A percentile compares a stretch with the other conserved stretches of the same genome.
These are phyloP conservation scores for Brevimyrus niger DNA, from an alignment of 2,113 vertebrate genomes.

Conservation along the genomic window DNA sequence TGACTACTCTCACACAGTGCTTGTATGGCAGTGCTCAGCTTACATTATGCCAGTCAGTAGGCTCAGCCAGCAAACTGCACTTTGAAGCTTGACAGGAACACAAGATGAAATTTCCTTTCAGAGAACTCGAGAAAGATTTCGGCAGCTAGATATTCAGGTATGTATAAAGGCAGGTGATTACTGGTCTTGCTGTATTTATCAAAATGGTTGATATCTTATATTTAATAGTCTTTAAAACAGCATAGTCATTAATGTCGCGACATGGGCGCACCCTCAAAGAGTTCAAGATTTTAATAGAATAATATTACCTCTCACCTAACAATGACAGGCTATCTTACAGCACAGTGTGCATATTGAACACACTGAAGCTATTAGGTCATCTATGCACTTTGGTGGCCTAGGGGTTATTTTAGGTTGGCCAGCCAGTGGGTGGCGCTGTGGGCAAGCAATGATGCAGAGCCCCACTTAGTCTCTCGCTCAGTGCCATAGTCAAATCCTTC, in stretches of 20 bases:
- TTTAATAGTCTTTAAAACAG: not conserved
- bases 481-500: not conserved
- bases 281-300: not conserved
- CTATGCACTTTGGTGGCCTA: not conserved
- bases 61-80: not conserved
- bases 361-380: not conserved
- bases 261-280: not conserved
- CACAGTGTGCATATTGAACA: not conserved
- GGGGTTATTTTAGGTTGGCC: not conserved
- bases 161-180: not conserved
- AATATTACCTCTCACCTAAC: not conserved
- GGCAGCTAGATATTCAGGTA: not conserved
- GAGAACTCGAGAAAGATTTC: not conserved
- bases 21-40: not conserved
- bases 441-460: not conserved
- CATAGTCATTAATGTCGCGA: not conserved
- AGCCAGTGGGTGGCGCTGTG: constrained; percentile 7
- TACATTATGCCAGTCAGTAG: not conserved
- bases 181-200: not conserved
- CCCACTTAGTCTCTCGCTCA: not conserved
- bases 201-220: not conserved
- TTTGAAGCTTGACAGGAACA: not conserved
- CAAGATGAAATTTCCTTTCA: not conserved
- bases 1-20: not conserved
- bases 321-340: not conserved